Conservation (phyloP, 2,797 vertebrate genomes). For the Malurus leucopterus region DNA sequence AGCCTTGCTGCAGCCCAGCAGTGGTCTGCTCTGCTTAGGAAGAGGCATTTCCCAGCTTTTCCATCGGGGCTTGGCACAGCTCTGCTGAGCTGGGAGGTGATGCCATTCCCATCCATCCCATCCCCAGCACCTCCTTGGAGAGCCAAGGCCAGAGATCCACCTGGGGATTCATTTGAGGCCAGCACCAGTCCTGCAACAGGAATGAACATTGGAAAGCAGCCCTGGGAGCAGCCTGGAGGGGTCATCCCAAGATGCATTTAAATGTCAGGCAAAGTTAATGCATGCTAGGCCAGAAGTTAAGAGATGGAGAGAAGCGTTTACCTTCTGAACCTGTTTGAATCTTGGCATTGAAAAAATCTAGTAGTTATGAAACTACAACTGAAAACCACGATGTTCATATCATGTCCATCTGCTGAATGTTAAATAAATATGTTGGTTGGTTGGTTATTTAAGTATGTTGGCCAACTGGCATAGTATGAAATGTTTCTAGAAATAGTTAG, state of each 20-base stretch:
- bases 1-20: not conserved
- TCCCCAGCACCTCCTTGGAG: not conserved
- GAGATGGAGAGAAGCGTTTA: constrained; percentile 41
- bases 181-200: not conserved
- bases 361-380: constrained; percentile 87
- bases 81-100: not conserved
- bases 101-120: not conserved
- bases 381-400: constrained; percentile 91
- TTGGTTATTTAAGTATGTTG: constrained; percentile 77
- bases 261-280: constrained; percentile 33
- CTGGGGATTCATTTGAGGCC: not conserved
- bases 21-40: not conserved
- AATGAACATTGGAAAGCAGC: not conserved
- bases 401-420: constrained; percentile 93
- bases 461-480: constrained; percentile 76
- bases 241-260: constrained; percentile 27
- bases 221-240: constrained; percentile 24
- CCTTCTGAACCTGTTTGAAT: constrained; percentile 70
- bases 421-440: constrained; percentile 80
- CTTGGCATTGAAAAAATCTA: constrained; percentile 75
- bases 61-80: rapidly evolving
- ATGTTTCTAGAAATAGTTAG: constrained; percentile 73
- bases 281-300: not conserved
- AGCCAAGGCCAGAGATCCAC: not conserved
- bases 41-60: not conserved